phyloP scores from a whole-genome alignment of 2,797 vertebrate genomes.

The Phyllotis vaccarum region DNA sequence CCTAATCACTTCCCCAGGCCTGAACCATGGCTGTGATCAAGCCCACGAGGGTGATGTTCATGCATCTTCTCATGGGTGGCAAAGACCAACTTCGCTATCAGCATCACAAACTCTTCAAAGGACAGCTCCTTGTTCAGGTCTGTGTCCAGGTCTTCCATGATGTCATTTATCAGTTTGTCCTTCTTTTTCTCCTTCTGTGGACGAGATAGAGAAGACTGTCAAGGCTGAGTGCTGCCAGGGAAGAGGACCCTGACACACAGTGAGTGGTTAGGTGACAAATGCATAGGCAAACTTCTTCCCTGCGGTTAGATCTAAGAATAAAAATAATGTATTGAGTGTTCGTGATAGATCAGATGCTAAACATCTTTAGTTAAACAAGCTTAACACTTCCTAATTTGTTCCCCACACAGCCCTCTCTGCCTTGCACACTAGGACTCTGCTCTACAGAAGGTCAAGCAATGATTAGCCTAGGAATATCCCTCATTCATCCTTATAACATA shows the following conservation, averaged over 20 bases:
- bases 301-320: background rate
- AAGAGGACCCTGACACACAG: rapidly evolving
- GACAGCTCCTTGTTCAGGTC: slow-evolving; percentile 48
- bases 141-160: slow-evolving; percentile 80
- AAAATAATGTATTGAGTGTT: background rate
- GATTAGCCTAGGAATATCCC: background rate
- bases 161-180: rapidly evolving
- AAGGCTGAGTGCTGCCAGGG: background rate
- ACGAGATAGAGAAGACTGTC: background rate
- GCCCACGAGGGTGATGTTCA: rapidly evolving
- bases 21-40: slow-evolving; percentile 46
- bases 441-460: background rate
- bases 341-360: rapidly evolving
- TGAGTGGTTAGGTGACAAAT: background rate
- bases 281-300: background rate
- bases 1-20: slow-evolving; percentile 5
- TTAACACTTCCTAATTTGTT: background rate
- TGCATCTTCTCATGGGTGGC: slow-evolving; percentile 79
- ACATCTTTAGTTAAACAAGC: rapidly evolving
- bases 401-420: rapidly evolving
- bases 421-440: rapidly evolving
- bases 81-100: background rate
- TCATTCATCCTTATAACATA: background rate
- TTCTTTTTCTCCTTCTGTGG: background rate
- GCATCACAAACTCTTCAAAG: slow-evolving; percentile 72